phyloP scores from a whole-genome alignment of 2,888 invertebrate genomes.

The Spicauda simplicius region DNA sequence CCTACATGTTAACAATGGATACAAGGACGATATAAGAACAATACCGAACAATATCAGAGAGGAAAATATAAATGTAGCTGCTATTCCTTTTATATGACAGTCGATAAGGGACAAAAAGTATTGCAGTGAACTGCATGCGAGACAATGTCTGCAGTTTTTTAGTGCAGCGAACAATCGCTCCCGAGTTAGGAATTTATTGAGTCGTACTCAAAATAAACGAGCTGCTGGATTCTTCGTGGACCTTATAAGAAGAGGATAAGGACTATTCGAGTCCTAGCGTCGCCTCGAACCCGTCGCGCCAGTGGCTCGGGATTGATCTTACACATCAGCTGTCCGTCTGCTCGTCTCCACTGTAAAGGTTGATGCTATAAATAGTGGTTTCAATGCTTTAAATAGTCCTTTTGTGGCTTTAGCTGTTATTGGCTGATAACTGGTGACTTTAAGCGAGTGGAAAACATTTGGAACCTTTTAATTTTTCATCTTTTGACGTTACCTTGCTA shows the following conservation, averaged over 20 bases:
- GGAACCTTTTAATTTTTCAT: too few species aligned
- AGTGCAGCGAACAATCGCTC: conserved; percentile 69
- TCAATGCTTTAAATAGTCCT: conserved; percentile 35
- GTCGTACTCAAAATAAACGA: conserved; percentile 74
- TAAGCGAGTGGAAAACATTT: neutral
- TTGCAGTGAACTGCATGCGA: conserved; percentile 42
- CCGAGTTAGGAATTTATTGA: conserved; percentile 78
- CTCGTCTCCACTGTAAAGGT: conserved; percentile 54
- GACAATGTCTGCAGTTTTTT: conserved; percentile 70
- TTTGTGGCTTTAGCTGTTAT: neutral
- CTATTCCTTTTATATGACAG: conserved; percentile 55
- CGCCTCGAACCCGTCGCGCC: conserved; percentile 64
- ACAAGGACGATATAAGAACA: conserved; percentile 26
- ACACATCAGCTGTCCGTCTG: conserved; percentile 78
- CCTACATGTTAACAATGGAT: conserved; percentile 31
- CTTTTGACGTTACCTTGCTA: too few species aligned
- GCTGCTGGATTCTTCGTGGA: neutral
- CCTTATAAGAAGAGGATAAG: conserved; percentile 8
- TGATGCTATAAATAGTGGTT: conserved; percentile 42
- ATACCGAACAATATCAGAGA: conserved; percentile 29
- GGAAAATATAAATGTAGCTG: conserved; percentile 32
- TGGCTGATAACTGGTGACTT: neutral
- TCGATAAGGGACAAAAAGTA: conserved; percentile 51
- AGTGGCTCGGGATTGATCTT: conserved; percentile 70
- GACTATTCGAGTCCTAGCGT: neutral